phyloP scores from a whole-genome alignment of 2,888 invertebrate species.

The Stenolophus ochropezus region DNA sequence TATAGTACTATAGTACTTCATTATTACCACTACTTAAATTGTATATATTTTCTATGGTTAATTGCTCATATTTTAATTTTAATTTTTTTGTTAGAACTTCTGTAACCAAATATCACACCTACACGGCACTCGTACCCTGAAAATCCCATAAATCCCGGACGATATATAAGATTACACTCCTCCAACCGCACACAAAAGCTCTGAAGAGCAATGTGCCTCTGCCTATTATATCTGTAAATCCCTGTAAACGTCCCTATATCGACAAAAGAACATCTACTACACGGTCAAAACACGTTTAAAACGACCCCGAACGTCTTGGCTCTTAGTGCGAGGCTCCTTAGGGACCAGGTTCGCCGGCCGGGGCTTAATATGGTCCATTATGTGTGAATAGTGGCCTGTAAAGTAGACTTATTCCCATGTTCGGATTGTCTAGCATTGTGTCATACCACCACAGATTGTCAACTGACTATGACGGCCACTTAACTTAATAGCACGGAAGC shows the following conservation, averaged over 20 bases:
- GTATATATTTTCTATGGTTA: background rate
- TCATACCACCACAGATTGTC: constrained; percentile 63
- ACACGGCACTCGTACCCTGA: background rate
- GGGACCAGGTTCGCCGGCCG: constrained; percentile 50
- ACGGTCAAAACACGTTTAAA: constrained; percentile 60
- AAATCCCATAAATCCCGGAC: constrained; percentile 12
- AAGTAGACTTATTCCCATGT: constrained; percentile 66
- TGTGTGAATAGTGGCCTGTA: constrained; percentile 67
- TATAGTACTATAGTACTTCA: too few species aligned
- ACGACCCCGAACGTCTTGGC: constrained; percentile 25
- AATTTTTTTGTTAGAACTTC: background rate
- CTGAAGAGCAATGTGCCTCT: constrained; percentile 33
- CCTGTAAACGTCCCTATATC: constrained; percentile 58
- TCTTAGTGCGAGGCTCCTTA: constrained; percentile 4
- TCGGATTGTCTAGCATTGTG: constrained; percentile 69
- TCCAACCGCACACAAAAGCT: constrained; percentile 28
- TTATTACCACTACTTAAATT: too few species aligned
- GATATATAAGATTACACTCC: constrained; percentile 45
- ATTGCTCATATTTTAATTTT: too few species aligned
- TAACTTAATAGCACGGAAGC: constrained; percentile 68
- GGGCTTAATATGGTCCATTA: constrained; percentile 68
- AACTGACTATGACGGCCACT: constrained; percentile 69
- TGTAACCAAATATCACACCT: background rate
- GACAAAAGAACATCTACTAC: constrained; percentile 59
- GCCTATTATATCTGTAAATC: constrained; percentile 59